phyloP scores from a whole-genome alignment of 1,140 invertebrate species.

The Melitaea cinxia region DNA sequence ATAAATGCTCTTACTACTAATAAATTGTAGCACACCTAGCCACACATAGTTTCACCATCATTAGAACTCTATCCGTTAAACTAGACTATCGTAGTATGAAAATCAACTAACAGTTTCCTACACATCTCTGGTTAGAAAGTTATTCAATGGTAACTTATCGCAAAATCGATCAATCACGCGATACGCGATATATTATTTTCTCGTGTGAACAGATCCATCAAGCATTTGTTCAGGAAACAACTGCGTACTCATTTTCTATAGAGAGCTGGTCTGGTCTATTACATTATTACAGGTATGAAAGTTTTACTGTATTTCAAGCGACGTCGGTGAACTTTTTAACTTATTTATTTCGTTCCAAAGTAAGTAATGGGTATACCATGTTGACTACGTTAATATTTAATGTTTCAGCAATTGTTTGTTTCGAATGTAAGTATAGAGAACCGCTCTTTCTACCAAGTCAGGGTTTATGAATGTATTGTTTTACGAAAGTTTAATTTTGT shows the following conservation, averaged over 20 bases:
- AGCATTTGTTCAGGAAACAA: constrained; percentile 2
- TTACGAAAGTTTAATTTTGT: no score
- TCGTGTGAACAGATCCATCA: constrained; percentile 8
- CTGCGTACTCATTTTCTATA: not conserved
- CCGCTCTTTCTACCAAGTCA: no score
- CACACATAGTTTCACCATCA: no score
- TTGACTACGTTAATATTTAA: no score
- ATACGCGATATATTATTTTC: constrained; percentile 4
- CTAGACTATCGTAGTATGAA: not conserved
- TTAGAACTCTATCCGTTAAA: not conserved
- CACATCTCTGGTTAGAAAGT: not conserved
- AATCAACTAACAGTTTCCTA: not conserved
- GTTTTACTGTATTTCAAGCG: not conserved
- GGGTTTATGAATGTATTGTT: no score
- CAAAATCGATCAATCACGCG: not conserved
- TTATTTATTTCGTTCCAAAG: not conserved
- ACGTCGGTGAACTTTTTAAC: not conserved
- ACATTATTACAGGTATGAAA: constrained; percentile 3
- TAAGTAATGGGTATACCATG: no score
- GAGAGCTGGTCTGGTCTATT: not conserved
- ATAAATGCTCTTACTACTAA: no score
- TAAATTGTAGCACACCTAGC: no score
- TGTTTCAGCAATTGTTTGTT: no score
- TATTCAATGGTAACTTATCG: constrained; percentile 11
- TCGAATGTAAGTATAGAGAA: no score